Conservation (phyloP, 2,113 vertebrate genomes). For the Cnemophilus loriae region DNA sequence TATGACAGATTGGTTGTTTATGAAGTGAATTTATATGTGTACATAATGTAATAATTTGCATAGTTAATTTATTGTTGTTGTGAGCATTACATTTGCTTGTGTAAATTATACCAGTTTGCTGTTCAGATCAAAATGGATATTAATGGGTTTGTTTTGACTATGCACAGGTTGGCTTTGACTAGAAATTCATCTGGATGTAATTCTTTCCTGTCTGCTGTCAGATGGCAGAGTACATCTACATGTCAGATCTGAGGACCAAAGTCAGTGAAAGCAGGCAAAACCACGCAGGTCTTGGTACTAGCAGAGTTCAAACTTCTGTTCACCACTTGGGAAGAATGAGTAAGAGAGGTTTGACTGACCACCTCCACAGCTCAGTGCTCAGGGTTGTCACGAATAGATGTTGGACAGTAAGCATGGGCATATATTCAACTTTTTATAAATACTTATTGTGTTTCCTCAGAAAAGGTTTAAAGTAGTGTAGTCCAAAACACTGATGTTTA, state of each 20-base stretch:
- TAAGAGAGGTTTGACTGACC: neutral
- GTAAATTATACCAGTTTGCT: conserved; percentile 24
- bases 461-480: neutral
- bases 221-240: neutral
- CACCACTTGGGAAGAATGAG: neutral
- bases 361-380: neutral
- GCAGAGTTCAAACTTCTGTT: neutral
- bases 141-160: conserved; percentile 33
- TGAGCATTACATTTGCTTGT: neutral
- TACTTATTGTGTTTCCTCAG: neutral
- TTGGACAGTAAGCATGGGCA: neutral
- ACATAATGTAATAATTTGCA: conserved; percentile 12
- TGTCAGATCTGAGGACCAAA: neutral
- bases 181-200: neutral
- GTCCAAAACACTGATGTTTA: neutral
- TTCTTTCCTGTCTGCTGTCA: neutral
- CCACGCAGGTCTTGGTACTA: neutral
- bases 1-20: conserved; percentile 4
- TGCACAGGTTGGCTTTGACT: neutral
- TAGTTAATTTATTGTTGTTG: conserved; percentile 32
- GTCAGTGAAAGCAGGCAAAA: neutral
- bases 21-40: conserved; percentile 25
- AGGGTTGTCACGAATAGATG: neutral
- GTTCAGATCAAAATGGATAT: conserved; percentile 21
- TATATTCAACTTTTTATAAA: neutral